Evolutionary conservation across 2,888 invertebrate genomes (phyloP), one percentile per base, ranked within the genome.

Genomic region (Tridacna crocea): DNA sequence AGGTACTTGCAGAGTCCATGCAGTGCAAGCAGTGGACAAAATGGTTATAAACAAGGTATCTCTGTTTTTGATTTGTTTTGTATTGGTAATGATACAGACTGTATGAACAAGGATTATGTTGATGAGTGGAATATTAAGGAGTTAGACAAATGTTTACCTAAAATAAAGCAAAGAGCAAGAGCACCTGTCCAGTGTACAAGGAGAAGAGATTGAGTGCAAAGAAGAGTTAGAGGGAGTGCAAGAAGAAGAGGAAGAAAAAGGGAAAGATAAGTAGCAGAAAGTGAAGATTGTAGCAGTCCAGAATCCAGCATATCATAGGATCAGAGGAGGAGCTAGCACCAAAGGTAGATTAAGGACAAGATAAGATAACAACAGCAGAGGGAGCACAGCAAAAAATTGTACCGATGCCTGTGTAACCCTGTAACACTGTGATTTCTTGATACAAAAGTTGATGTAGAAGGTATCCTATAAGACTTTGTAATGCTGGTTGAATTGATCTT

Each of bases 1-100:
- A 68, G 76, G 72, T 47, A 80, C 80, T 58, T 72, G 72, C n/a
- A 80, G n/a, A n/a, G n/a, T n/a, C n/a, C n/a, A n/a, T n/a, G n/a
- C n/a, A n/a, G n/a, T n/a, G n/a, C n/a, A n/a, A n/a, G n/a, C 13
- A 51, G n/a, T n/a, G n/a, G n/a, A n/a, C n/a, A n/a, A n/a, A n/a
- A n/a, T n/a, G n/a, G n/a, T n/a, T 80, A 15, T 36, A 66, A 1
- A 76, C 76, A 10, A 70, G 80, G 60, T 76, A 80, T 76, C 65
- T 65, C n/a, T 77, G 77, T 73, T 81, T 81, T 58, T 80, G 75
- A 61, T 66, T 22, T 47, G 22, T 73, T 61, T 15, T 78, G 78
- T 27, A 65, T 78, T 19, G 55, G 55, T 15, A 22, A 55, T 19
- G 70, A 36, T 46, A 26, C 24, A 22, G 48, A 19, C 73, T 75